Evolutionary conservation across 2,113 vertebrate species (phyloP).

Genomic region (Garra rufa): DNA sequence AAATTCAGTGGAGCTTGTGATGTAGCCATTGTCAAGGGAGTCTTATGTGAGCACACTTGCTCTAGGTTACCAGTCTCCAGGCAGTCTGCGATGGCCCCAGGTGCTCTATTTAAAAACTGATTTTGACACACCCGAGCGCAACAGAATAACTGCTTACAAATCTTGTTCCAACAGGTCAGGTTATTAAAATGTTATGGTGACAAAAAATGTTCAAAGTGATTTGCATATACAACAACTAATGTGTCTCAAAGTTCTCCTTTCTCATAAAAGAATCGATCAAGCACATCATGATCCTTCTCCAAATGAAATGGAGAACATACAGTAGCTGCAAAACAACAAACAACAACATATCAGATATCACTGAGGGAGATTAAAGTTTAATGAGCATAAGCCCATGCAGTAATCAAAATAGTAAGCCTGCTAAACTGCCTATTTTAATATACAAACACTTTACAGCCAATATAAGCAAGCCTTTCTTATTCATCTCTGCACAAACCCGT

Average conservation of each 20-base stretch:
- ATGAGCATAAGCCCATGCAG: background rate
- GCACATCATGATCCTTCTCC: background rate
- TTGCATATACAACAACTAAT: background rate
- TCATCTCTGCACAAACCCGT: background rate
- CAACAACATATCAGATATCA: slow-evolving; percentile 3
- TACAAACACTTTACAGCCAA: background rate
- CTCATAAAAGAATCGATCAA: background rate
- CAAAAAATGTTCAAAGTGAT: background rate
- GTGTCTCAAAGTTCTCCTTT: background rate
- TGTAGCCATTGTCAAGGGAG: background rate
- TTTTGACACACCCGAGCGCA: background rate
- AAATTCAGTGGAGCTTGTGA: background rate
- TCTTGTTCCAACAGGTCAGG: background rate
- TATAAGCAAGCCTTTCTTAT: slow-evolving; percentile 20
- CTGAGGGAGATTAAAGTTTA: background rate
- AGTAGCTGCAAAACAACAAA: background rate
- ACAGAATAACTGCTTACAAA: background rate
- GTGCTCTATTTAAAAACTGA: background rate
- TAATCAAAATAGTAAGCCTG: background rate
- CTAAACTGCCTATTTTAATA: background rate
- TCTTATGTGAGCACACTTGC: slow-evolving; percentile 1
- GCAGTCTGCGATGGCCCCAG: background rate
- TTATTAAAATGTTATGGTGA: background rate
- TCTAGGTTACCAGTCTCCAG: slow-evolving; percentile 56
- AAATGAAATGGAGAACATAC: background rate